These are phyloP conservation scores for Mandrillus leucophaeus DNA, from an alignment of 2,113 vertebrate genomes.

Conservation along the genomic window DNA sequence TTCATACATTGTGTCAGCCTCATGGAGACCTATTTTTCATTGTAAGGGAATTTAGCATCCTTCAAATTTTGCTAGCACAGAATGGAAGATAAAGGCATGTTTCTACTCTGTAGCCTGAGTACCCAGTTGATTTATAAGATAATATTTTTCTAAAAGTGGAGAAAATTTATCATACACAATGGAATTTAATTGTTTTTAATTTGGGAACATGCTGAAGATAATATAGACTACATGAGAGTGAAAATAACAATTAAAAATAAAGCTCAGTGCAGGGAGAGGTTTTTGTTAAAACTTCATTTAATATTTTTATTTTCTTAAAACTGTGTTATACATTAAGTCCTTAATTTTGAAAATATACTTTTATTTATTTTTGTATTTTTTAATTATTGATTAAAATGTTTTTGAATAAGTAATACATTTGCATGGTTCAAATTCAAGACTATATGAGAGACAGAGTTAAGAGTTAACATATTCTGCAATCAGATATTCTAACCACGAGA, in stretches of 20 bases:
- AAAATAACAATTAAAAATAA: neutral
- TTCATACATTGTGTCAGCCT: slow-evolving; percentile 58
- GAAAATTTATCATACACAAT: neutral
- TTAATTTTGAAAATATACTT: neutral
- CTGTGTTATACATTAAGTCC: neutral
- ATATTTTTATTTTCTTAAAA: slow-evolving; percentile 38
- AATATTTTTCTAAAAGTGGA: neutral
- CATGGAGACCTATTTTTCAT: slow-evolving; percentile 38
- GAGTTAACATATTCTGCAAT: neutral
- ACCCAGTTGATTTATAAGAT: neutral
- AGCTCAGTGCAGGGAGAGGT: neutral
- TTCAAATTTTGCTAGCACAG: slow-evolving; percentile 35
- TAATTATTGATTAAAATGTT: neutral
- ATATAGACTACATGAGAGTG: neutral
- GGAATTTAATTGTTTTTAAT: neutral
- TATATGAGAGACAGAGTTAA: neutral
- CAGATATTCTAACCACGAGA: neutral
- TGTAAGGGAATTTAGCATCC: slow-evolving; percentile 19
- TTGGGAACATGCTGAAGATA: neutral
- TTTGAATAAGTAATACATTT: neutral
- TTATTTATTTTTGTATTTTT: slow-evolving; percentile 19
- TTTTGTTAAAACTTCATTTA: slow-evolving; percentile 47
- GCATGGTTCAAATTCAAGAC: slow-evolving; percentile 12
- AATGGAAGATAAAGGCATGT: neutral
- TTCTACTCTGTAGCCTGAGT: neutral